Percentiles rank a stretch among this genome's conserved stretches.
Conservation (phyloP, 2,113 vertebrate species). For the Nicator chloris region DNA sequence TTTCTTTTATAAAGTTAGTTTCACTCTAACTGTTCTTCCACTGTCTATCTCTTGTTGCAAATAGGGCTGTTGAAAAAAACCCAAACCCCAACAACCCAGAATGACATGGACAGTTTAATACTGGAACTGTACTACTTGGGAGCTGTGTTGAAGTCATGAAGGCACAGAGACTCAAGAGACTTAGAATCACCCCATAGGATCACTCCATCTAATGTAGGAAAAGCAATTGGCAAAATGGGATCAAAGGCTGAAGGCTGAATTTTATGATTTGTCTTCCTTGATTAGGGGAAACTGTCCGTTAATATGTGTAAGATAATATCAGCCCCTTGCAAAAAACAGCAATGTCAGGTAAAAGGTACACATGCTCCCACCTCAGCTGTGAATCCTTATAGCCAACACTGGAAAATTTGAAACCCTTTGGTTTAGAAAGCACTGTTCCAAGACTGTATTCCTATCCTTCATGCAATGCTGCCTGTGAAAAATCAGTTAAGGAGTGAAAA, state of each 20-base stretch:
- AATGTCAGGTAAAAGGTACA: not conserved
- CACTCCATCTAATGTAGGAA: not conserved
- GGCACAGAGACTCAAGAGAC: not conserved
- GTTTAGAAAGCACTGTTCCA: not conserved
- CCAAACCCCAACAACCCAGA: not conserved
- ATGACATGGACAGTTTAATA: not conserved
- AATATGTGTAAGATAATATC: not conserved
- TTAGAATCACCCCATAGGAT: not conserved
- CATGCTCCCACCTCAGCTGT: not conserved
- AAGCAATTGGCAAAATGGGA: not conserved
- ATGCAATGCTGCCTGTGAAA: not conserved
- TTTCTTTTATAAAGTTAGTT: not conserved
- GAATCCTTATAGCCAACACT: not conserved
- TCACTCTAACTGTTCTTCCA: not conserved
- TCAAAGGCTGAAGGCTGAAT: not conserved
- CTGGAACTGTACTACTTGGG: not conserved
- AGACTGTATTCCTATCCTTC: not conserved
- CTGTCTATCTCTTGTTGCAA: not conserved
- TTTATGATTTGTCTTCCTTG: not conserved
- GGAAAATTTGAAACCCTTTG: not conserved
- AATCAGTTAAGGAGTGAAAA: not conserved
- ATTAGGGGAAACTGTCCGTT: not conserved
- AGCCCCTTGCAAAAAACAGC: not conserved
- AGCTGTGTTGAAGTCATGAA: not conserved
- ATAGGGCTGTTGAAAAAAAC: not conserved